Conservation (phyloP, 2,888 invertebrate genomes). For the Metellina segmentata region DNA sequence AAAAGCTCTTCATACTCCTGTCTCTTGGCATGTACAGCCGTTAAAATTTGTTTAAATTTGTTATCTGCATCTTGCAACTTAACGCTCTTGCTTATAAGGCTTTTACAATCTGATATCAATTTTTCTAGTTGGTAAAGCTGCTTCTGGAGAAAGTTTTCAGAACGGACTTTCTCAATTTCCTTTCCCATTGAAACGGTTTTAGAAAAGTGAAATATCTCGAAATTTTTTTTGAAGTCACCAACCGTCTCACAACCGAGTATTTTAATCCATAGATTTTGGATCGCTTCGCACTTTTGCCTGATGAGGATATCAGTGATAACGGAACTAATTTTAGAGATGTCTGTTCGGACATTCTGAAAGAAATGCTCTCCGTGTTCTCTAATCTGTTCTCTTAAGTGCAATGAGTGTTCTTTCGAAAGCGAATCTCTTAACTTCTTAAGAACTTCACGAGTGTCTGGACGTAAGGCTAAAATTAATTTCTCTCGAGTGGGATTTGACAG, state of each 20-base stretch:
- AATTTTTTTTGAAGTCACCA: neutral
- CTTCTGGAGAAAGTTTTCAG: neutral
- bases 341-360: conserved; percentile 22
- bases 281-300: neutral
- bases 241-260: neutral
- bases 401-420: conserved; percentile 31
- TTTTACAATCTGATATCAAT: neutral
- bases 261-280: neutral
- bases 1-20: too few relatives aligned
- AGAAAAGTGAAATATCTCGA: neutral
- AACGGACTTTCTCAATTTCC: neutral
- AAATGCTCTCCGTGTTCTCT: neutral
- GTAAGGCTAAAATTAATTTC: neutral
- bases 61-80: too few relatives aligned
- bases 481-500: neutral
- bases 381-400: conserved; percentile 2
- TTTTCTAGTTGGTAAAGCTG: neutral
- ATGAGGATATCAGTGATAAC: conserved; percentile 18
- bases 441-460: neutral
- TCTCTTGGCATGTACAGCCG: too few relatives aligned
- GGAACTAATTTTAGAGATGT: conserved; percentile 11
- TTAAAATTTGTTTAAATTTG: too few relatives aligned
- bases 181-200: neutral
- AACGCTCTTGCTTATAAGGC: too few relatives aligned
- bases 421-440: conserved; percentile 30